Conservation (phyloP, 2,888 invertebrate species). For the Cylindroiulus punctatus region DNA sequence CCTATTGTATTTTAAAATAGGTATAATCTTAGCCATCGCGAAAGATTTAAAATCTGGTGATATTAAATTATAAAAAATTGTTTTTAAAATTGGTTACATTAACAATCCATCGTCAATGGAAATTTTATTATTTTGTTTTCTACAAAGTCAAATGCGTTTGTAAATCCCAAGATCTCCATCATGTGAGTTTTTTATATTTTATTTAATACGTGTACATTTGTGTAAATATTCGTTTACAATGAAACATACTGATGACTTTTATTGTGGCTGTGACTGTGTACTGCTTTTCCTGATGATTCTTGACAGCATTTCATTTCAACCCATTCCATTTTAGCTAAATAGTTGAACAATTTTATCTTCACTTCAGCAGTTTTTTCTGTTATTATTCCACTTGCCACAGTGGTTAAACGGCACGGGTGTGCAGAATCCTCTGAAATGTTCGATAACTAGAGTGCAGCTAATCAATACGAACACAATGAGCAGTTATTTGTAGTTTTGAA, state of each 20-base stretch:
- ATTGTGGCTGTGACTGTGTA: constrained; percentile 18
- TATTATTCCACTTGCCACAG: background rate
- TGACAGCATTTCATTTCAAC: background rate
- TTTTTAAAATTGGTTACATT: background rate
- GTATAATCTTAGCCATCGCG: background rate
- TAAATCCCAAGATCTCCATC: background rate
- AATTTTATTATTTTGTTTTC: constrained; percentile 8
- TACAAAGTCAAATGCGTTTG: background rate
- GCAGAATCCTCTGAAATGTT: background rate
- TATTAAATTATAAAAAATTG: background rate
- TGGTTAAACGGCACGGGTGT: background rate
- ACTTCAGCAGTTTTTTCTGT: background rate
- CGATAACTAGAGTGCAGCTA: too few relatives aligned
- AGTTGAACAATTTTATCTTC: background rate
- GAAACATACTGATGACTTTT: constrained; percentile 28
- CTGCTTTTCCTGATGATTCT: background rate
- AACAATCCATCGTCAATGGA: background rate
- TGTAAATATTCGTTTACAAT: constrained; percentile 34
- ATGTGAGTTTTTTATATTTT: constrained; percentile 34
- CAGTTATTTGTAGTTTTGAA: background rate
- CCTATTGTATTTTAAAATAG: background rate
- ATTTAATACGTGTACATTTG: constrained; percentile 29
- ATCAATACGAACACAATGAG: background rate
- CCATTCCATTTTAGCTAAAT: background rate
- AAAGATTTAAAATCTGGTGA: background rate